A percentile compares a stretch with the other conserved stretches of the same genome.
phyloP scores from a whole-genome alignment of 1,140 invertebrate genomes.

The Ephestia elutella region DNA sequence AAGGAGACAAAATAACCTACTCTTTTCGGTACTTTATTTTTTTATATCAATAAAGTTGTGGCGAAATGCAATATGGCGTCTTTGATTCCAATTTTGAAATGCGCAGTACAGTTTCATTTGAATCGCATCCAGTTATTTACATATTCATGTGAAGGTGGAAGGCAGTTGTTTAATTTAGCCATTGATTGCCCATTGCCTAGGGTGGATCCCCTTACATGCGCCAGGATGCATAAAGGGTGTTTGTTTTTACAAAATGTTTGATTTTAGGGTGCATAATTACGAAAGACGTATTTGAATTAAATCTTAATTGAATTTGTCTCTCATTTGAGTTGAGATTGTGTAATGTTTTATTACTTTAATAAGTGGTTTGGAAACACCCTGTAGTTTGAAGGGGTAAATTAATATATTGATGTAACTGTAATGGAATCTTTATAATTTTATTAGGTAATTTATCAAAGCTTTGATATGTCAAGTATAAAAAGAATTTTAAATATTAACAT shows the following conservation, averaged over 20 bases:
- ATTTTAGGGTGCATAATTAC: constrained; percentile 51
- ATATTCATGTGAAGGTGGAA: neutral
- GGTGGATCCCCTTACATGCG: constrained; percentile 34
- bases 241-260: constrained; percentile 45
- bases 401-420: neutral
- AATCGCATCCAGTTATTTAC: constrained; percentile 12
- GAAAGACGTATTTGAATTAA: constrained; percentile 47
- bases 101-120: too few species aligned
- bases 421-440: neutral
- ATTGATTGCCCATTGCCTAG: constrained; percentile 63
- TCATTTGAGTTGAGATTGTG: neutral
- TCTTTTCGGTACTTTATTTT: too few species aligned
- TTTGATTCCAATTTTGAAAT: too few species aligned
- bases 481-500: too few species aligned
- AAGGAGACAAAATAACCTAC: too few species aligned
- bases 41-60: too few species aligned
- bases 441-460: neutral
- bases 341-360: neutral
- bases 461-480: too few species aligned
- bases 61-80: too few species aligned
- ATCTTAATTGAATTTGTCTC: constrained; percentile 24
- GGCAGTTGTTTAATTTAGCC: constrained; percentile 59
- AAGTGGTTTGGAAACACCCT: neutral
- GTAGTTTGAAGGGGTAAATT: neutral
- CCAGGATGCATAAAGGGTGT: constrained; percentile 42